Base-by-base conservation (phyloP, 2,113 vertebrate species). In the Arothron firmamentum region DNA sequence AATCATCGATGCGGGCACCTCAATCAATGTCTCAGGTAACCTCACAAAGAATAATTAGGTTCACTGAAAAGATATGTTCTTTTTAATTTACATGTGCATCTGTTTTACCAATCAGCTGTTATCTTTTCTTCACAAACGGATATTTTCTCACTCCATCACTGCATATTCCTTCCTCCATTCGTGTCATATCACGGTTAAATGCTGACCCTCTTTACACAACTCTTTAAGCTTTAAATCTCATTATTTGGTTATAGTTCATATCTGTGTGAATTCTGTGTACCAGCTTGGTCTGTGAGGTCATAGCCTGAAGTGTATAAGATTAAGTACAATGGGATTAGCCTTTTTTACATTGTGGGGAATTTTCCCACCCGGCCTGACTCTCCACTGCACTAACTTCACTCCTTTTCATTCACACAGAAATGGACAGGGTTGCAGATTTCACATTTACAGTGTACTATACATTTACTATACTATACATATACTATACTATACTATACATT, bases 11-110 rank as follows among this genome's bases (percentile, higher is more conserved):
- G 94, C 94, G 2, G 96, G 96, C 71, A 94, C 96, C 77, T 98
- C 96, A 42, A 94, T 99, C 87, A 96, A 97, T 67, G 95, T 99
- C 41, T 98, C 96, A 67, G 97, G 97, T 99, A 92, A 77, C 15
- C 6, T 48, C 14, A 56, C 17, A 11, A 10, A 48, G 20, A 38
- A 12, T 28, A 28, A 28, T 28, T 28, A 28, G 25, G 25, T 7
- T 28, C 25, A 28, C 1, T 28, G 6, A 28, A 28, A 28, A 28
- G 25, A 23, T 23, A 23, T 23, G 3, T 23, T n/a, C n/a, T n/a
- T n/a, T n/a, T n/a, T n/a, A n/a, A 23, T 23, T 23, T 23, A 23
- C 21, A 2, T 23, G 21, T 23, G 21, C n/a, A n/a, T n/a, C n/a
- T n/a, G n/a, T n/a, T n/a, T n/a, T n/a, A n/a, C n/a, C n/a, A n/a